These are phyloP conservation scores for Leptatherina wallacei DNA, from an alignment of 2,797 vertebrate genomes.

Conservation along the genomic window DNA sequence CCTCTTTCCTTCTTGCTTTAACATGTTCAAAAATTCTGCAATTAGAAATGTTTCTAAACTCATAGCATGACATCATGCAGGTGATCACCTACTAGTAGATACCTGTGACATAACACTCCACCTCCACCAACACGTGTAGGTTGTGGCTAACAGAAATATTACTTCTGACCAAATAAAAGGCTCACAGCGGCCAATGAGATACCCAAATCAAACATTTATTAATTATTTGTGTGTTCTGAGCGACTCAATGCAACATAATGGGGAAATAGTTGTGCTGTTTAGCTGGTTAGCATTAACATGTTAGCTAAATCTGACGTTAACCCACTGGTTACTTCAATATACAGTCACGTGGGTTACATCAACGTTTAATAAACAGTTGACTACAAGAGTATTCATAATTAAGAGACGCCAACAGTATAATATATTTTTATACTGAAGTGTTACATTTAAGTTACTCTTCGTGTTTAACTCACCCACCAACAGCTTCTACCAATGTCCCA, in stretches of 20 bases:
- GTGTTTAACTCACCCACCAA: conserved; percentile 48
- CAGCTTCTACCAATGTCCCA: conserved; percentile 36
- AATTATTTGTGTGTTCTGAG: background rate
- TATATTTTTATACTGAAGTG: background rate
- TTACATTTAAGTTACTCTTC: background rate
- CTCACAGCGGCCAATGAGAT: background rate
- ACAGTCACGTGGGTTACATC: background rate
- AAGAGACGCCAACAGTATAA: rapidly evolving
- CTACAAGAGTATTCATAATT: rapidly evolving
- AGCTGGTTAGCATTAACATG: conserved; percentile 52
- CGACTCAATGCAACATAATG: background rate
- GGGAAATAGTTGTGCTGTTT: background rate
- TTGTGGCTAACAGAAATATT: background rate
- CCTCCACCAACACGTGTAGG: background rate
- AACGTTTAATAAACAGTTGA: background rate
- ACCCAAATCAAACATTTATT: background rate
- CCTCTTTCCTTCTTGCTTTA: background rate
- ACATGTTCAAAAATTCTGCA: background rate
- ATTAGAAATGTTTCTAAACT: background rate
- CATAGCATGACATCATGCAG: background rate
- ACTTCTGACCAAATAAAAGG: background rate
- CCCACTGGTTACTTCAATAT: conserved; percentile 21
- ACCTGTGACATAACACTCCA: conserved; percentile 8
- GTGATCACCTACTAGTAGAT: background rate
- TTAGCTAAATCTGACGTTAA: conserved; percentile 40